These are phyloP conservation scores for Tribolium madens DNA, from an alignment of 1,140 invertebrate genomes.

Conservation along the genomic window DNA sequence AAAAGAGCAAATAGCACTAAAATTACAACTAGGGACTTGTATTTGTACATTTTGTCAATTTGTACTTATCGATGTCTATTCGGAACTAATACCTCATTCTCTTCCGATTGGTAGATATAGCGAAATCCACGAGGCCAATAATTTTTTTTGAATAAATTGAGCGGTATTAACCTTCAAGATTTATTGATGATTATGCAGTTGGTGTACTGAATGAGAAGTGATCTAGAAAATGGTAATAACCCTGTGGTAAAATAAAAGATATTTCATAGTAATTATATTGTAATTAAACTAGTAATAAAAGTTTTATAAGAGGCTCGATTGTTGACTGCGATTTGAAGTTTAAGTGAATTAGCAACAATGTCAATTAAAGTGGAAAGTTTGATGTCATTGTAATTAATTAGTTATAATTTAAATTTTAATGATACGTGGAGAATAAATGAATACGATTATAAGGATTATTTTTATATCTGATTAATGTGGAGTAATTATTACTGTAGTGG, in stretches of 20 bases:
- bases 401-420: neutral
- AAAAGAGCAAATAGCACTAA: neutral
- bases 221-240: conserved; percentile 25
- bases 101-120: conserved; percentile 9
- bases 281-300: neutral
- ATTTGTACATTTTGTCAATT: neutral
- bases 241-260: conserved; percentile 1
- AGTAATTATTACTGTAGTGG: too few relatives aligned
- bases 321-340: neutral
- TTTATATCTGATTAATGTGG: neutral
- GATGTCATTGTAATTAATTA: conserved; percentile 14
- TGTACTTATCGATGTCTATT: neutral
- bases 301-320: neutral
- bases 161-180: conserved; percentile 23
- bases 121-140: neutral
- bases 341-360: neutral
- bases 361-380: conserved; percentile 1
- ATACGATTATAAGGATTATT: neutral
- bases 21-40: neutral
- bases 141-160: conserved; percentile 3
- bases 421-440: neutral
- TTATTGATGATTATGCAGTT: conserved; percentile 21
- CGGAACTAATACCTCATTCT: neutral
- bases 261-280: neutral
- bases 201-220: conserved; percentile 16